Percentiles rank a stretch among this genome's conserved stretches.
Conservation (phyloP, 2,113 vertebrate species). For the Patagioenas fasciata region DNA sequence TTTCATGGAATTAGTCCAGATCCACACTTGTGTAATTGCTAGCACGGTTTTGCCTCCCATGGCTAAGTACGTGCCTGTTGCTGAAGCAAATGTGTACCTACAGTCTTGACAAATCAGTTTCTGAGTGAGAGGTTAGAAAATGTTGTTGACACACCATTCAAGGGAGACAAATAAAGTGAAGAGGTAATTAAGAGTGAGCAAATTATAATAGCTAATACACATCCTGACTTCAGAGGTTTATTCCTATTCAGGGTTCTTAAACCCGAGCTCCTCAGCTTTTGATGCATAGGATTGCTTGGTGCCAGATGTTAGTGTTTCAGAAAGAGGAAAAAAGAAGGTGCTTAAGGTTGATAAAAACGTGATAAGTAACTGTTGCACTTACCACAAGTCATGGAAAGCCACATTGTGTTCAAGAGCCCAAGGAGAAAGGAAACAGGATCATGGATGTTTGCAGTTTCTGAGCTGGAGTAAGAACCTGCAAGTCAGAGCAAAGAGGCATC, state of each 20-base stretch:
- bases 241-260: neutral
- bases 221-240: constrained; percentile 38
- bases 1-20: neutral
- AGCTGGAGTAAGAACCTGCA: neutral
- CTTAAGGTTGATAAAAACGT: neutral
- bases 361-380: neutral
- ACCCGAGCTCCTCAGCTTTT: neutral
- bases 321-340: neutral
- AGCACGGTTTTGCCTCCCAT: neutral
- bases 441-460: neutral
- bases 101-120: constrained; percentile 21
- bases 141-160: constrained; percentile 61
- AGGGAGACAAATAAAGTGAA: constrained; percentile 67
- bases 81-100: constrained; percentile 29
- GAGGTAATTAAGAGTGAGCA: constrained; percentile 62
- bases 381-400: neutral
- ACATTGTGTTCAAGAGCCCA: neutral
- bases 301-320: constrained; percentile 9
- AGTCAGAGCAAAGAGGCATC: neutral
- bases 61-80: neutral
- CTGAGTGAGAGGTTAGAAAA: constrained; percentile 47
- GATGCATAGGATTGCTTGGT: neutral
- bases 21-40: neutral
- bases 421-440: neutral
- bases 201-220: constrained; percentile 43